These are phyloP conservation scores for Ceraclea dissimilis DNA, from an alignment of 2,888 invertebrate genomes.

Conservation along the genomic window DNA sequence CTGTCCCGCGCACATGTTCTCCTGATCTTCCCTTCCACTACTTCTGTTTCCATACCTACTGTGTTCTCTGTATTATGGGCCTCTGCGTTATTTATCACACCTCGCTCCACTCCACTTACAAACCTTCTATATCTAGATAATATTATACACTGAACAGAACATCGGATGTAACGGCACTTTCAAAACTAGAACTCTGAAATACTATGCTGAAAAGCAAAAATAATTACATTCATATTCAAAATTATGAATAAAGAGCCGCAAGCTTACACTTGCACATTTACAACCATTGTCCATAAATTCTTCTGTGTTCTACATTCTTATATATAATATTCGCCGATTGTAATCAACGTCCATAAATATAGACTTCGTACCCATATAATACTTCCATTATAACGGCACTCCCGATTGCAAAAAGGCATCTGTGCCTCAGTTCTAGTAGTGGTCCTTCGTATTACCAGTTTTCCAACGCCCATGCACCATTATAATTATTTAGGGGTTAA, in stretches of 20 bases:
- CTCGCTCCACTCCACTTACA: constrained; percentile 1
- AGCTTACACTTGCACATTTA: too few relatives aligned
- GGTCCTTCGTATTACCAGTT: too few relatives aligned
- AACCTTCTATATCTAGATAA: not conserved
- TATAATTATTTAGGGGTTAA: constrained; percentile 26
- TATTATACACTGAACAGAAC: too few relatives aligned
- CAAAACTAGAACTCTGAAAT: not conserved
- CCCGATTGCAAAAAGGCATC: too few relatives aligned
- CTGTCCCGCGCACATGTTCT: constrained; percentile 24
- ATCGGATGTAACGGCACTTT: not conserved
- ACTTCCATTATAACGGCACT: too few relatives aligned
- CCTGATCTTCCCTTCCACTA: constrained; percentile 9
- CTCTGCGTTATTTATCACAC: constrained; percentile 22
- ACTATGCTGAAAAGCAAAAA: not conserved
- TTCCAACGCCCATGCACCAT: constrained; percentile 9
- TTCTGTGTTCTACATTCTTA: too few relatives aligned
- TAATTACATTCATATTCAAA: not conserved
- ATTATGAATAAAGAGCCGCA: not conserved
- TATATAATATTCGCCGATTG: too few relatives aligned
- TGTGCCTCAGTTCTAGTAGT: too few relatives aligned
- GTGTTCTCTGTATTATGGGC: constrained; percentile 16
- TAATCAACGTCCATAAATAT: too few relatives aligned
- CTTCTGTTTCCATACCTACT: not conserved
- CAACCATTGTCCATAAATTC: too few relatives aligned
- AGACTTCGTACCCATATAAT: too few relatives aligned